A percentile compares a stretch with the other conserved stretches of the same genome.
Conservation (phyloP, 2,113 vertebrate species). For the Furnarius figulus region DNA sequence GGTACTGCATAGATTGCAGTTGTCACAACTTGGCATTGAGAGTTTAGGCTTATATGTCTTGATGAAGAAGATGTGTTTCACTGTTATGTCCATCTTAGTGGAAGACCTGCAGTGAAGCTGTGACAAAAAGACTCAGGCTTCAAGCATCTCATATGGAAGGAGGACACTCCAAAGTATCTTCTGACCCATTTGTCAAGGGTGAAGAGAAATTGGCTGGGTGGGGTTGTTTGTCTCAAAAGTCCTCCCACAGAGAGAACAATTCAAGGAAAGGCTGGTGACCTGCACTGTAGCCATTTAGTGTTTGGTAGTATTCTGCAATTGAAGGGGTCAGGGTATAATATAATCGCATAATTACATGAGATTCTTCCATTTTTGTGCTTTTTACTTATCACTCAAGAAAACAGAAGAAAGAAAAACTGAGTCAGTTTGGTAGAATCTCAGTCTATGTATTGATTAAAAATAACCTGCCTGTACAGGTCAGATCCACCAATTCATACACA, state of each 20-base stretch:
- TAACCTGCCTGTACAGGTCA: background rate
- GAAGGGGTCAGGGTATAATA: background rate
- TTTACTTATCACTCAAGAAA: background rate
- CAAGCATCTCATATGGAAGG: background rate
- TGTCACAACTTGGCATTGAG: background rate
- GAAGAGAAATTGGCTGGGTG: background rate
- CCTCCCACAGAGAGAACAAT: background rate
- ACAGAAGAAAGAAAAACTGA: background rate
- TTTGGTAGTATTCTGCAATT: background rate
- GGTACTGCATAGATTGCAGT: background rate
- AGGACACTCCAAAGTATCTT: background rate
- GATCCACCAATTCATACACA: constrained; percentile 57
- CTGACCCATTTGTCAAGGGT: background rate
- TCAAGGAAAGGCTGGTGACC: background rate
- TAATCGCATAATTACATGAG: background rate
- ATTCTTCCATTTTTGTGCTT: background rate
- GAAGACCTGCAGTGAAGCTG: background rate
- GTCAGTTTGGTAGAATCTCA: background rate
- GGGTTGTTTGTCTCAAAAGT: background rate
- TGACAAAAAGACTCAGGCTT: background rate
- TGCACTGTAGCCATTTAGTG: background rate
- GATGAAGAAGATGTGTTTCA: background rate
- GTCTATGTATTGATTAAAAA: background rate
- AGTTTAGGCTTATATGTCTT: background rate
- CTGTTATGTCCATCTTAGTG: background rate